Evolutionary conservation across 2,888 invertebrate genomes (phyloP).

Genomic region (Sclerodermus sp.): DNA sequence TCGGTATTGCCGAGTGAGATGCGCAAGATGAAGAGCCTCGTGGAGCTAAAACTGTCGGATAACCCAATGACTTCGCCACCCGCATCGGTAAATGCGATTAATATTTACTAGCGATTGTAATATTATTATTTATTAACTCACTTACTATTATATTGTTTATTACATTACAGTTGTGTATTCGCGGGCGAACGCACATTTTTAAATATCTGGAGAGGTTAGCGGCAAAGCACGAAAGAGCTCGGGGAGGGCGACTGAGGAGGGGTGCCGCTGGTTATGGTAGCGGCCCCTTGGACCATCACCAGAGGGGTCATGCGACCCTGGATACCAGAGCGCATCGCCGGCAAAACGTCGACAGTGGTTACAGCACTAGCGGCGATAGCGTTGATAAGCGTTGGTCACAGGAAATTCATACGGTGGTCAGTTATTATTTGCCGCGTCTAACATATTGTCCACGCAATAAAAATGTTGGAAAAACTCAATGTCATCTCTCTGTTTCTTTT

Average conservation of each 20-base stretch:
- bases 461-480: no score
- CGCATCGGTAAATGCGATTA: constrained; percentile 69
- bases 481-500: no score
- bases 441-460: no score
- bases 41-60: constrained; percentile 80
- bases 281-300: no score
- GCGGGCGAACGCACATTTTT: constrained; percentile 92
- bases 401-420: constrained; percentile 62
- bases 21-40: constrained; percentile 80
- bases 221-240: constrained; percentile 67
- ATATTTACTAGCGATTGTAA: not conserved
- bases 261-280: no score
- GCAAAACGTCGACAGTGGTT: constrained; percentile 87
- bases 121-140: not conserved
- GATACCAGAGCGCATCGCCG: constrained; percentile 62
- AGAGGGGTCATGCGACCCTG: constrained; percentile 60
- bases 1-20: constrained; percentile 85
- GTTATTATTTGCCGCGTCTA: no score
- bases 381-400: constrained; percentile 84
- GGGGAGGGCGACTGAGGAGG: constrained; percentile 59
- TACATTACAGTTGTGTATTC: constrained; percentile 75
- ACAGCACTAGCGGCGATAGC: constrained; percentile 82
- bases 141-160: not conserved
- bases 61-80: constrained; percentile 92
- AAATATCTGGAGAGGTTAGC: constrained; percentile 91